Evolutionary conservation across 2,888 invertebrate species (phyloP), one percentile per base, ranked within the genome.

Genomic region (Diploptera punctata): DNA sequence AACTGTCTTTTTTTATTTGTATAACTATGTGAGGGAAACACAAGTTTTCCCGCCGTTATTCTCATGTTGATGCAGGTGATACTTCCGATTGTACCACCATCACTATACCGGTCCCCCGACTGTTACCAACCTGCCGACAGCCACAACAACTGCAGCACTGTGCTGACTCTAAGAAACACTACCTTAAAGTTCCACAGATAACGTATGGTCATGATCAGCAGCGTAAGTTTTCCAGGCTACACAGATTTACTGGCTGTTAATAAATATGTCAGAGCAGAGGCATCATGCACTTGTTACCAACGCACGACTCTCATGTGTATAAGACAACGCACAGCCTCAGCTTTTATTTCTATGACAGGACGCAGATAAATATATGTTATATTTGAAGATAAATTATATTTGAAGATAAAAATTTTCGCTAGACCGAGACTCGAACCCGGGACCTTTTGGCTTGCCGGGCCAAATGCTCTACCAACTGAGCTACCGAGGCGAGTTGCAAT

Each of bases 121-220:
- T 88, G 85, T 79, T 89, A 87, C 80, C 89, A 88, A 70, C 89
- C 88, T 68, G 68, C 44, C 44, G 60, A 19, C 73, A 54, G 29
- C 61, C 29, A 68, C 69, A 67, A 29, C 67, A 44, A 43, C 72
- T 65, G 10, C 76, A 76, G 9, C 67, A 44, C 7, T 73, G 33
- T 33, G 68, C 49, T 54, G 52, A 71, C 74, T 70, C 54, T 57
- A 73, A 75, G 75, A 73, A 75, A 74, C 72, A 76, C 47, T 76
- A 73, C 72, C 74, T 76, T 73, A 73, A 72, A 72, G 76, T 76
- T 38, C 76, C 76, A 62, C 73, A 73, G 69, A 74, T 76, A 57
- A 72, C 70, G 24, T 75, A 71, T 71, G 76, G 76, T 70, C 57
- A 29, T 57, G 57, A 29, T 57, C 44, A 44, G 13, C 44, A 65